Conservation (phyloP, 1,140 invertebrate genomes). For the Samia ricini region DNA sequence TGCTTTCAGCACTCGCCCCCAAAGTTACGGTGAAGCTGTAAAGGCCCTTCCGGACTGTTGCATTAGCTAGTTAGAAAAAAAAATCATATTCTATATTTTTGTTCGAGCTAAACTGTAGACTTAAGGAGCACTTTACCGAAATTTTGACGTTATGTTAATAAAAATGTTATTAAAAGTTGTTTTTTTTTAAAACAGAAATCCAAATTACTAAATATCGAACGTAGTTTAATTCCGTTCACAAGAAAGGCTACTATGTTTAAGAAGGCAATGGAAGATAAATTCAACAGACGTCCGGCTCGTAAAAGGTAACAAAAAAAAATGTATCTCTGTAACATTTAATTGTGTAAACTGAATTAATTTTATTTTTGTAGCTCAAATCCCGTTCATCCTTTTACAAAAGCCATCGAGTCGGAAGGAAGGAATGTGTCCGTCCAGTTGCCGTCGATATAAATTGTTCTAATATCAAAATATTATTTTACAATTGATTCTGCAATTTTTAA, state of each 20-base stretch:
- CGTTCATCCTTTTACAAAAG: slow-evolving; percentile 52
- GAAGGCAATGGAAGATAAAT: slow-evolving; percentile 44
- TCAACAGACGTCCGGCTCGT: slow-evolving; percentile 29
- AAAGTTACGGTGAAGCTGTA: too few species aligned
- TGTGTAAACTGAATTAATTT: slow-evolving; percentile 6
- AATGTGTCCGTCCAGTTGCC: slow-evolving; percentile 20
- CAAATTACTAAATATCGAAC: slow-evolving; percentile 41
- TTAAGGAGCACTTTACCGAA: too few species aligned
- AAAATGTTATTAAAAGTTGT: background rate
- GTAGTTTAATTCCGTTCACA: slow-evolving; percentile 46
- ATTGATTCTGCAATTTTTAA: too few species aligned
- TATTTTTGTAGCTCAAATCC: slow-evolving; percentile 50
- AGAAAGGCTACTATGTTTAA: slow-evolving; percentile 48
- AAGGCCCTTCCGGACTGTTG: too few species aligned
- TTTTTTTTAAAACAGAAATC: slow-evolving; percentile 38
- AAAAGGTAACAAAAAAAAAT: slow-evolving; percentile 17
- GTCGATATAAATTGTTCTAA: slow-evolving; percentile 14
- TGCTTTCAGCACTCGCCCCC: too few species aligned
- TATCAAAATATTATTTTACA: too few species aligned
- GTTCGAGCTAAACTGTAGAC: too few species aligned
- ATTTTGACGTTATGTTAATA: too few species aligned
- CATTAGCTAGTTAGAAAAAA: too few species aligned
- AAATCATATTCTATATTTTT: too few species aligned
- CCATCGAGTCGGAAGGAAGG: slow-evolving; percentile 30
- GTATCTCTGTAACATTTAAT: background rate